Conservation (phyloP, 2,113 vertebrate genomes). For the Balaeniceps rex region DNA sequence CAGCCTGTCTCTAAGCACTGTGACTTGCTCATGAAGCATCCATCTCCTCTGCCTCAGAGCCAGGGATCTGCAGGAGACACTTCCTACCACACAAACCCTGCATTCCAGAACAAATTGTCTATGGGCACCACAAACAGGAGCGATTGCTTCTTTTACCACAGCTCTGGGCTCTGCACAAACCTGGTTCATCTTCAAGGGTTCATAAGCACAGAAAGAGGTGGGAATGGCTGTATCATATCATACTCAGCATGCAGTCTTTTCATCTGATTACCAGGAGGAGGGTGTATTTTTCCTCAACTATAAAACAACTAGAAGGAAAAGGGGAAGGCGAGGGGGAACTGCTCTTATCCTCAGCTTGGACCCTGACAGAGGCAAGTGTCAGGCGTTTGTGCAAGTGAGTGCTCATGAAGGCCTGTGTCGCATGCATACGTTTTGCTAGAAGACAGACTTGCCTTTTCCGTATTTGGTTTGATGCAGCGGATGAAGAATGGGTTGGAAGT, state of each 20-base stretch:
- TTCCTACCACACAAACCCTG: neutral
- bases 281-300: neutral
- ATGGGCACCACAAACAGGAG: neutral
- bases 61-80: neutral
- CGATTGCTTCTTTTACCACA: neutral
- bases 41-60: neutral
- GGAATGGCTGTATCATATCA: neutral
- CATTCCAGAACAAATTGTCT: neutral
- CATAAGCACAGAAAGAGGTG: neutral
- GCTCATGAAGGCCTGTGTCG: neutral
- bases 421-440: neutral
- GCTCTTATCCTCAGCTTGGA: neutral
- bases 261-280: neutral
- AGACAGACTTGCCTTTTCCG: conserved; percentile 80
- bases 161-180: neutral
- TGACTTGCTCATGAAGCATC: neutral
- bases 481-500: conserved; percentile 92
- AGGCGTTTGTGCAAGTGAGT: neutral
- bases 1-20: neutral
- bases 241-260: neutral
- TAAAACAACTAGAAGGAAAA: neutral
- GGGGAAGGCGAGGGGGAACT: neutral
- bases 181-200: neutral
- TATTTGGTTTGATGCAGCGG: conserved; percentile 94
- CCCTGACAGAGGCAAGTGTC: neutral